Evolutionary conservation across 2,888 invertebrate genomes (phyloP).

Genomic region (Tyria jacobaeae): DNA sequence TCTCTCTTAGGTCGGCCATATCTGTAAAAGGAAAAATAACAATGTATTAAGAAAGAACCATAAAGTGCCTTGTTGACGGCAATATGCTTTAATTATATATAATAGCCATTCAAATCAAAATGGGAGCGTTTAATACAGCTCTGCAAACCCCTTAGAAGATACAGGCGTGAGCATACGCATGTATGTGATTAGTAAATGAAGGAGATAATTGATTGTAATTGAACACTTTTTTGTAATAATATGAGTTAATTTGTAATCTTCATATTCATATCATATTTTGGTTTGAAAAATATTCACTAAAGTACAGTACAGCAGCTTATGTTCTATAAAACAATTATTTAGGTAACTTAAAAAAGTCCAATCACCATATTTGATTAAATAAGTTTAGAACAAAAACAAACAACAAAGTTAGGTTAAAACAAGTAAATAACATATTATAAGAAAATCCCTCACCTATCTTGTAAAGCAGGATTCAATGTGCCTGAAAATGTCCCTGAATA

Average conservation of each 20-base stretch:
- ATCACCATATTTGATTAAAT: slow-evolving; percentile 21
- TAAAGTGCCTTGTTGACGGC: too few species aligned
- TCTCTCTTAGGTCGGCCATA: slow-evolving; percentile 97
- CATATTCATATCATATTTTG: slow-evolving; percentile 26
- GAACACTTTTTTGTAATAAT: slow-evolving; percentile 27
- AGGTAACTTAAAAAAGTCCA: slow-evolving; percentile 12
- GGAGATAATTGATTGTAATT: too few species aligned
- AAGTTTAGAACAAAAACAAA: too few species aligned
- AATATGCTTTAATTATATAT: too few species aligned
- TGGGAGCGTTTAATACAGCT: too few species aligned
- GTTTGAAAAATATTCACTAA: slow-evolving; percentile 21
- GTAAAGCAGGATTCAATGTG: slow-evolving; percentile 96
- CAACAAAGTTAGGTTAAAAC: background rate
- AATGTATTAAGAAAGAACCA: slow-evolving; percentile 23
- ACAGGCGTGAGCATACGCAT: too few species aligned
- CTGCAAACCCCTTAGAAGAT: too few species aligned
- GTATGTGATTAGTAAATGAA: too few species aligned
- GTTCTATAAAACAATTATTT: slow-evolving; percentile 9
- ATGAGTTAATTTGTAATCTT: slow-evolving; percentile 21
- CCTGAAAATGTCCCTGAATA: slow-evolving; percentile 99
- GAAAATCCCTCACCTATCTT: slow-evolving; percentile 88
- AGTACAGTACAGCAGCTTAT: slow-evolving; percentile 7
- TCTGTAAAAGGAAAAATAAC: slow-evolving; percentile 65
- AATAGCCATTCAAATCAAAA: too few species aligned
- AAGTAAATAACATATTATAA: background rate